Evolutionary conservation across 2,113 vertebrate species (phyloP).

Genomic region (Chionis minor): DNA sequence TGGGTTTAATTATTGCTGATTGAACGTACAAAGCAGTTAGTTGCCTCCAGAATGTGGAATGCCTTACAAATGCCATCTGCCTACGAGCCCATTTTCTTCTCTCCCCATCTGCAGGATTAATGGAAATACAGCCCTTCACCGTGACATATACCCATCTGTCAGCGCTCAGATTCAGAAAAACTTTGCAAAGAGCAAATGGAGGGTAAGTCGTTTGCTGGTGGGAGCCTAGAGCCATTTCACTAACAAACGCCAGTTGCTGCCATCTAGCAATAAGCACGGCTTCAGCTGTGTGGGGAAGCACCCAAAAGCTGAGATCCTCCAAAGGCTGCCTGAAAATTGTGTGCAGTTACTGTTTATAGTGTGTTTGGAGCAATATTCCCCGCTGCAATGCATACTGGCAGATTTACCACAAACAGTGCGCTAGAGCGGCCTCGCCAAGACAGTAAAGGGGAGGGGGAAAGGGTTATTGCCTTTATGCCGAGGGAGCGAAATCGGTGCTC

Average conservation of each 20-base stretch:
- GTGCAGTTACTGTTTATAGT: rapidly evolving
- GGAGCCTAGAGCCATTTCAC: neutral
- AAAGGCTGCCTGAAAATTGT: neutral
- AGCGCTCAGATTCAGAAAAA: slow-evolving; percentile 91
- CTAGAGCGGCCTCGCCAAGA: rapidly evolving
- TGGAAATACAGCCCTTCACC: slow-evolving; percentile 83
- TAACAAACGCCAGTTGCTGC: neutral
- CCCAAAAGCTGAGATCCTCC: neutral
- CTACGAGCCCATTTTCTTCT: slow-evolving; percentile 28
- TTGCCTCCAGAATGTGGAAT: slow-evolving; percentile 38
- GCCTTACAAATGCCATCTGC: slow-evolving; percentile 67
- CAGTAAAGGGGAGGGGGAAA: neutral
- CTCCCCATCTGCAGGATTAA: slow-evolving; percentile 83
- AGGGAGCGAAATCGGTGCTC: neutral
- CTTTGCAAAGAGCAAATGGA: slow-evolving; percentile 94
- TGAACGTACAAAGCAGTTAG: slow-evolving; percentile 51
- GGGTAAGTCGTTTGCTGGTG: slow-evolving; percentile 73
- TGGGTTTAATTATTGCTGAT: slow-evolving; percentile 71
- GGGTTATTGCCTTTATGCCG: neutral
- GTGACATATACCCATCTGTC: slow-evolving; percentile 89
- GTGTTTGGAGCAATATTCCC: neutral
- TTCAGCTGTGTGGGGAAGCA: neutral
- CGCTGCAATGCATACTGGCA: rapidly evolving
- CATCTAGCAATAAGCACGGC: neutral
- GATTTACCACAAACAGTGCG: rapidly evolving